Evolutionary conservation across 2,797 vertebrate species (phyloP), one percentile per base, ranked within the genome.

Genomic region (Zenarchopterus dispar): DNA sequence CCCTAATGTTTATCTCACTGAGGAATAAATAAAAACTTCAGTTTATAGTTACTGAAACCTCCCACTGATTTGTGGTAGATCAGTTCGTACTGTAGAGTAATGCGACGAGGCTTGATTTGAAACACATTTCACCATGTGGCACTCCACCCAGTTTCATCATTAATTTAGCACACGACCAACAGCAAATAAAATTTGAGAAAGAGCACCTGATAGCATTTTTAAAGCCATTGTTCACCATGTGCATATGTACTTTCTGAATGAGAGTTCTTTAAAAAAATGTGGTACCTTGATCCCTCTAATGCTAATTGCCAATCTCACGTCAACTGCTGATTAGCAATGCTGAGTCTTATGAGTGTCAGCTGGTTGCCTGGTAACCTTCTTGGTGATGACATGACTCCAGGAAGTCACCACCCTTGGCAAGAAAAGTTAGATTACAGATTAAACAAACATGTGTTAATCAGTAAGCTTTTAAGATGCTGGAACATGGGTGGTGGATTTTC

Each of bases 1-100:
- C 61, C 46, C 16, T 64, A 55, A 60, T 50, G 55, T 66, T 46
- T 67, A 42, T 46, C 81, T 67, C 56, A 24, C 62, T 72, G 23
- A 67, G 70, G 46, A 81, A 44, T 75, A 60, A 79, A 82, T 77
- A 82, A 58, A 44, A 24, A 45, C 49, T 59, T 75, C 69, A 73
- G 41, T 73, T 68, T 76, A 56, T 55, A 64, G 54, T 48, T 72
- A 41, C 63, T 60, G 71, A 56, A 66, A 67, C 78, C 74, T 15
- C 52, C 65, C 0, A 2, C 73, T 70, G 60, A 42, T 56, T 70
- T 67, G 23, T 70, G 66, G 70, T 50, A 69, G 52, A 66, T 68
- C 51, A 56, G 53, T 41, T 59, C 77, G 66, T 2, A 6, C 36
- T 31, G 39, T 26, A 54, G 47, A 69, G 42, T 45, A 61, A 73